Conservation (phyloP, 2,888 invertebrate genomes). For the Graphium colonna region DNA sequence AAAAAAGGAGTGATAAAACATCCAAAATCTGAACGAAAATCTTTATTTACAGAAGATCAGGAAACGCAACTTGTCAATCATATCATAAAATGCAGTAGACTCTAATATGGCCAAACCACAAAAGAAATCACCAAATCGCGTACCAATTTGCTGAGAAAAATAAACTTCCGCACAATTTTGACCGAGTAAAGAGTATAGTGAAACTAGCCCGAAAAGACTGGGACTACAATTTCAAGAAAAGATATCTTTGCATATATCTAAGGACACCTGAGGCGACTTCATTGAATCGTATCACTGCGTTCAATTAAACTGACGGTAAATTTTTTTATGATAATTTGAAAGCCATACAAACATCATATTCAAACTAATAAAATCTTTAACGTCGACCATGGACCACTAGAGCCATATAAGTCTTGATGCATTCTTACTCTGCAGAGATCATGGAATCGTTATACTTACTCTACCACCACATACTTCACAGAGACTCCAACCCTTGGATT, state of each 20-base stretch:
- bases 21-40: conserved; percentile 17
- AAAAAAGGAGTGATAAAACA: too few relatives aligned
- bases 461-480: too few relatives aligned
- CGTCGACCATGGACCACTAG: too few relatives aligned
- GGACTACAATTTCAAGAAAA: conserved; percentile 33
- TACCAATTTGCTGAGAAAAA: conserved; percentile 31
- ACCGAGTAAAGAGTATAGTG: conserved; percentile 26
- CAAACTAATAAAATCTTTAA: too few relatives aligned
- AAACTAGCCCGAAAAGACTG: conserved; percentile 36
- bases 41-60: conserved; percentile 15
- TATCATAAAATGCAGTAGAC: conserved; percentile 20
- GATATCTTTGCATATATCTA: conserved; percentile 34
- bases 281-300: conserved; percentile 34
- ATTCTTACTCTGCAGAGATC: too few relatives aligned
- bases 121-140: conserved; percentile 30
- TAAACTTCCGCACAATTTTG: conserved; percentile 32
- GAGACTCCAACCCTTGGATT: too few relatives aligned
- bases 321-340: conserved; percentile 37
- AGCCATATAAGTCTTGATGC: too few relatives aligned
- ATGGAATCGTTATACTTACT: too few relatives aligned
- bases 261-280: conserved; percentile 38
- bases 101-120: conserved; percentile 36
- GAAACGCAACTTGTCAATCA: conserved; percentile 17
- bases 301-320: conserved; percentile 36
- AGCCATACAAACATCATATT: too few relatives aligned